Percentiles rank a stretch among this genome's conserved stretches.
Evolutionary conservation across 2,113 vertebrate genomes (phyloP).

Genomic region (Mola mola): DNA sequence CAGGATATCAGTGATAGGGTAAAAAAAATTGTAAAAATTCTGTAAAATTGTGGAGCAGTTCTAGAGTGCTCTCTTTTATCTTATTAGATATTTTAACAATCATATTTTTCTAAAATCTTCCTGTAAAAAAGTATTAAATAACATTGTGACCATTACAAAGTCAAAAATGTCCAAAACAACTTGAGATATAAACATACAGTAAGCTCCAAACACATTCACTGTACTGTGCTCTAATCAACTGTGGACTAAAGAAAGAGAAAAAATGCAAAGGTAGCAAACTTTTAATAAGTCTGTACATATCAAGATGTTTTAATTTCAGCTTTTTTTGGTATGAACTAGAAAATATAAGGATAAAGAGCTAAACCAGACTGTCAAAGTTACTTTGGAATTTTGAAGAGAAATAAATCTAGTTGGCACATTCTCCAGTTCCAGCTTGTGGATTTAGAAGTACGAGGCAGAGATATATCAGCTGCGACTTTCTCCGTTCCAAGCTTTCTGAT

Average conservation of each 20-base stretch:
- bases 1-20: constrained; percentile 40
- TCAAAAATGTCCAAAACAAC: not conserved
- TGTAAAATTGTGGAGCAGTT: constrained; percentile 5
- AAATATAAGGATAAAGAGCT: too few relatives aligned
- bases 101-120: not conserved
- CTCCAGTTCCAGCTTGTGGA: constrained; percentile 71
- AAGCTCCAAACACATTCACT: not conserved
- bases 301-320: not conserved
- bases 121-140: not conserved
- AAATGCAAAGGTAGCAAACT: constrained; percentile 5
- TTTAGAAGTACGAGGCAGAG: constrained; percentile 66
- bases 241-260: too few relatives aligned
- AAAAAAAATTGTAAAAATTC: not conserved
- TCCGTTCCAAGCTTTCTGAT: constrained; percentile 78
- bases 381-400: constrained; percentile 44
- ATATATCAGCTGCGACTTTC: constrained; percentile 77
- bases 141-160: not conserved
- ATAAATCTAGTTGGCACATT: constrained; percentile 63
- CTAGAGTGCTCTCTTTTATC: not conserved
- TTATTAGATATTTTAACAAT: not conserved
- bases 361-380: constrained; percentile 53
- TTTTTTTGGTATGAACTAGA: not conserved
- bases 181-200: not conserved
- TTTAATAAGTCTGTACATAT: not conserved
- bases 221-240: too few relatives aligned